Evolutionary conservation across 2,888 invertebrate species (phyloP).

Genomic region (Aleiodes testaceus): DNA sequence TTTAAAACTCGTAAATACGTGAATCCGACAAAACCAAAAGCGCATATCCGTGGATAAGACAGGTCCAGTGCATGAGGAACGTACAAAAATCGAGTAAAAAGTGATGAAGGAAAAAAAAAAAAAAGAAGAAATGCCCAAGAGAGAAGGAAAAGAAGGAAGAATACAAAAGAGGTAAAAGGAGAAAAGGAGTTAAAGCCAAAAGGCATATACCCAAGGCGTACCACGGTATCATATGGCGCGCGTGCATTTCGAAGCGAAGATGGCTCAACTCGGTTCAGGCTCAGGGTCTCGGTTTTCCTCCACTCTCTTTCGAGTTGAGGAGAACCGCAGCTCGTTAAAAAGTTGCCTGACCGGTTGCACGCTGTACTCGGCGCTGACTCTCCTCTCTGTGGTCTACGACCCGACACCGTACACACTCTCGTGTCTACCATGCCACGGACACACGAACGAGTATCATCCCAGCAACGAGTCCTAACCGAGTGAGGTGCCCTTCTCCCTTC

Average conservation of each 20-base stretch:
- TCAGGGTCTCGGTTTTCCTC: conserved; percentile 64
- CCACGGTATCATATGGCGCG: conserved; percentile 65
- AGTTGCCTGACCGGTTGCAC: conserved; percentile 72
- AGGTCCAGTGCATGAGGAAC: neutral
- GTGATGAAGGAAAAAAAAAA: neutral
- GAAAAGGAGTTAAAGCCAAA: conserved; percentile 7
- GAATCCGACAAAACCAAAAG: neutral
- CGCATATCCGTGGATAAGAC: conserved; percentile 10
- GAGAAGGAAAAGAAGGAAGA: neutral
- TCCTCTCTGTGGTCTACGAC: conserved; percentile 69
- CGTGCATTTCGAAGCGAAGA: conserved; percentile 69
- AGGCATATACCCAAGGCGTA: conserved; percentile 15
- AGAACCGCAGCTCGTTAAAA: conserved; percentile 70
- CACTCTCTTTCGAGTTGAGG: conserved; percentile 47
- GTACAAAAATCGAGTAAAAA: neutral
- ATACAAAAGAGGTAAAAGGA: neutral
- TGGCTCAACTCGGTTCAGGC: conserved; percentile 66
- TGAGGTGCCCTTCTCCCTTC: conserved; percentile 42
- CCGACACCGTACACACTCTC: conserved; percentile 65
- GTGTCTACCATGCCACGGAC: conserved; percentile 50
- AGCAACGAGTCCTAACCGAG: neutral
- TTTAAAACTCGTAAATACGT: conserved; percentile 20
- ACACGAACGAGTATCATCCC: conserved; percentile 64
- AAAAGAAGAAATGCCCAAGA: neutral
- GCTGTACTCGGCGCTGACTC: conserved; percentile 63